Evolutionary conservation across 2,888 invertebrate genomes (phyloP), one percentile per base, ranked within the genome.

Genomic region (Drosophila aldrichi): DNA sequence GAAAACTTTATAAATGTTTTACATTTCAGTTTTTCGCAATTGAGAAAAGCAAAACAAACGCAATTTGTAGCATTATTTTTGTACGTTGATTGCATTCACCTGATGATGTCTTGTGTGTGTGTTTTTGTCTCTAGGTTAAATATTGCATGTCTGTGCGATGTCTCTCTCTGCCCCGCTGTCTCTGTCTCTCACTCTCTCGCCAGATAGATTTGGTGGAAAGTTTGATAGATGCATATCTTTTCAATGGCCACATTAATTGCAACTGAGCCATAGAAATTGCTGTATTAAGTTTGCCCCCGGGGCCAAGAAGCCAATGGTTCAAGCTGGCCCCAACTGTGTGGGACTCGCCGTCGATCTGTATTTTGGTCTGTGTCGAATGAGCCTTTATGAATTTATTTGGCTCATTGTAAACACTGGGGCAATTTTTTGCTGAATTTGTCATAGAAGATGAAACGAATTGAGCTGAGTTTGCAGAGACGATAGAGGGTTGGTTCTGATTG

Each of bases 81-180:
- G 54, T 74, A 71, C 74, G 81, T 74, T 84, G 87, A 84, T 84
- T 84, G 87, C 87, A 81, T 74, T 79, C 82, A 79, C 65, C 82
- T 82, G 82, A 70, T 65, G 61, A 25, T 71, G 63, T 64, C 57
- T 77, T 65, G 52, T 64, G 57, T 64, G 59, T 72, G 57, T 64
- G 59, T 69, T 12, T 44, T 62, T 55, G 29, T 57, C 38, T 66
- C 22, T 65, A 62, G 67, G 64, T 72, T 75, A 74, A 71, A 74
- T 67, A 70, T 76, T 70, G 79, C 75, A 79, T 76, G 79, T 49
- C 40, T 25, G 9, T 46, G 29, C n/a, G 52, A 18, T 7, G 12
- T 18, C 55, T 41, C 18, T 14, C 38, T 8, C 8, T 46, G 14
- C 6, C 36, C 2, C 5, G 3, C 1, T 14, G 32, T 38, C 14